Evolutionary conservation across 2,113 vertebrate species (phyloP).

Genomic region (Syngnathoides biaculeatus): DNA sequence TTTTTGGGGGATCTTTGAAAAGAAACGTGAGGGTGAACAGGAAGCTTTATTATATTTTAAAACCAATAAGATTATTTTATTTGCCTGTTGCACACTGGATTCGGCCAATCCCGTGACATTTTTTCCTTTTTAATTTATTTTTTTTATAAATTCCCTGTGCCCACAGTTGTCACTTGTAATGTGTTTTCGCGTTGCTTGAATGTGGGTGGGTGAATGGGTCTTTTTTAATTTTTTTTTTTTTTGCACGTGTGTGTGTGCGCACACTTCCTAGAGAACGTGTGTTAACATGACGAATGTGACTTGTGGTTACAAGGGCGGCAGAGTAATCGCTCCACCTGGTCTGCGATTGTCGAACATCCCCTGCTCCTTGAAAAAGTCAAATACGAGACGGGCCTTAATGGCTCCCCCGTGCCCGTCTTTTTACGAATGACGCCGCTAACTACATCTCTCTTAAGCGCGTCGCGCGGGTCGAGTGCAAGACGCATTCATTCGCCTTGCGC

Average conservation of each 20-base stretch:
- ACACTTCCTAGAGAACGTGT: constrained; percentile 16
- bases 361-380: constrained; percentile 58
- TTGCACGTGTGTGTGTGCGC: constrained; percentile 4
- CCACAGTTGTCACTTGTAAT: constrained; percentile 54
- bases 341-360: constrained; percentile 43
- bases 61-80: constrained; percentile 53
- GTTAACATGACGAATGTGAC: constrained; percentile 44
- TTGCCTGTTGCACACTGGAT: constrained; percentile 50
- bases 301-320: constrained; percentile 55
- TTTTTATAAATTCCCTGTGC: constrained; percentile 10
- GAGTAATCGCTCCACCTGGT: constrained; percentile 60
- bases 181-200: constrained; percentile 43
- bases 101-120: constrained; percentile 52
- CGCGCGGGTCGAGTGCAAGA: constrained; percentile 37
- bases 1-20: constrained; percentile 25
- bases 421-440: constrained; percentile 64
- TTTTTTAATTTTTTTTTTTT: constrained; percentile 17
- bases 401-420: constrained; percentile 54
- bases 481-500: constrained; percentile 39
- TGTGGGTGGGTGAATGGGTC: constrained; percentile 45
- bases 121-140: constrained; percentile 6
- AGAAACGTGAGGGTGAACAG: constrained; percentile 37
- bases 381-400: constrained; percentile 64
- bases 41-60: constrained; percentile 38
- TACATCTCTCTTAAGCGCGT: constrained; percentile 56